Base-by-base conservation (phyloP, 2,797 vertebrate genomes). In the Moxostoma hubbsi region DNA sequence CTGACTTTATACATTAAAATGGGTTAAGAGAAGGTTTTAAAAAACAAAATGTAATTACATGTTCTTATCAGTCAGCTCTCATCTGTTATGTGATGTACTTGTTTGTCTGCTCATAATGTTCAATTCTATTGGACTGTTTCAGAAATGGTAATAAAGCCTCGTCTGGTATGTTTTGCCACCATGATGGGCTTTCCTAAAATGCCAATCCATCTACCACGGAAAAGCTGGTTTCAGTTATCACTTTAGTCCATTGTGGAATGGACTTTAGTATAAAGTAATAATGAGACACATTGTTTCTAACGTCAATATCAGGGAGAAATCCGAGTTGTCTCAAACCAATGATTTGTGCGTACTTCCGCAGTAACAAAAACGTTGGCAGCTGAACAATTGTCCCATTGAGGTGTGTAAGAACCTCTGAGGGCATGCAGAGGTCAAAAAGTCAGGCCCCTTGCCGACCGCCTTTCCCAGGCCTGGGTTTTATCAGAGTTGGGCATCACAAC, bases 331-430 rank as follows among this genome's bases (percentile, higher is more conserved):
- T 86, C 74, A 89, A 86, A 88, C 54, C 88, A 86, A 91, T 70
- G 81, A 88, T 85, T 43, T 83, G 74, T 79, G 76, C 81, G 84
- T 77, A 84, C 65, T 75, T 90, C 88, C 83, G 85, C 87, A 88
- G 73, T 87, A 73, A 79, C 79, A 80, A 84, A 84, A 84, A 86
- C 62, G 82, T 86, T 92, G 90, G 88, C 83, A 79, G 87, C 83
- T 86, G 89, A 89, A 93, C 89, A 92, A 85, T 69, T 50, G 66
- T 83, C 83, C 58, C 16, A 91, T 91, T 91, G 89, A 93, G 91
- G 83, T 69, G 86, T 83, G 80, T 75, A 81, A 77, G 79, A 89
- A 89, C 86, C 84, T 89, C 89, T 88, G 86, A 86, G 89, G 92
- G 90, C 85, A 83, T 67, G 84, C 88, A 85, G 84, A 85, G 89